Percentiles rank a stretch among this genome's conserved stretches.
Conservation (phyloP, 2,113 vertebrate species). For the Crotalus horridus region DNA sequence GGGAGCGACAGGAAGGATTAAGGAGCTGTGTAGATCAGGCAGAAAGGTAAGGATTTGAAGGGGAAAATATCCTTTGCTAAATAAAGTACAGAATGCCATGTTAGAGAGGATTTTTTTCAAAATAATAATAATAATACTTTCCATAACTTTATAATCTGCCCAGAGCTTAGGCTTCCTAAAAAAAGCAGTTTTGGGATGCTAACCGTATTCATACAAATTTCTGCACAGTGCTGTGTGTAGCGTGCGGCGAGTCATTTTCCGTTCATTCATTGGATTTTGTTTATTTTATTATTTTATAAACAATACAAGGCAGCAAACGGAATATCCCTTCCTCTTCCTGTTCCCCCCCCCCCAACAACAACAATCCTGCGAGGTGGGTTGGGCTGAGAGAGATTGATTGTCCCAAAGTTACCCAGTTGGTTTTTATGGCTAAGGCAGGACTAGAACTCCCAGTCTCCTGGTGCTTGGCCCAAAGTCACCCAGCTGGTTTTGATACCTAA, state of each 20-base stretch:
- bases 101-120: neutral
- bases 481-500: rapidly evolving
- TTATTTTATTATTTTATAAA: neutral
- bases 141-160: neutral
- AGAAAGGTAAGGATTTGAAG: constrained; percentile 38
- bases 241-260: neutral
- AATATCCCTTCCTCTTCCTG: neutral
- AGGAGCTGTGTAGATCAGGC: constrained; percentile 58
- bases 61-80: neutral
- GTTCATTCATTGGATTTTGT: neutral
- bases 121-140: neutral
- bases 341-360: neutral
- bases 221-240: neutral
- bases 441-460: too few relatives aligned
- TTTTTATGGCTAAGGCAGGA: too few relatives aligned
- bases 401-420: neutral
- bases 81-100: too few relatives aligned
- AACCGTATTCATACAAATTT: neutral
- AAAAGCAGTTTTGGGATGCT: neutral
- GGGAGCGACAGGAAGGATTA: constrained; percentile 49
- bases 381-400: neutral
- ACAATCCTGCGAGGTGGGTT: neutral
- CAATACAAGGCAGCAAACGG: neutral
- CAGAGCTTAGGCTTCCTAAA: neutral
- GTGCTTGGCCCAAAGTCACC: too few relatives aligned